Percentiles rank a stretch among this genome's conserved stretches.
These are phyloP conservation scores for Peromyscus aztecus DNA, from an alignment of 2,797 vertebrate species.

Conservation along the genomic window DNA sequence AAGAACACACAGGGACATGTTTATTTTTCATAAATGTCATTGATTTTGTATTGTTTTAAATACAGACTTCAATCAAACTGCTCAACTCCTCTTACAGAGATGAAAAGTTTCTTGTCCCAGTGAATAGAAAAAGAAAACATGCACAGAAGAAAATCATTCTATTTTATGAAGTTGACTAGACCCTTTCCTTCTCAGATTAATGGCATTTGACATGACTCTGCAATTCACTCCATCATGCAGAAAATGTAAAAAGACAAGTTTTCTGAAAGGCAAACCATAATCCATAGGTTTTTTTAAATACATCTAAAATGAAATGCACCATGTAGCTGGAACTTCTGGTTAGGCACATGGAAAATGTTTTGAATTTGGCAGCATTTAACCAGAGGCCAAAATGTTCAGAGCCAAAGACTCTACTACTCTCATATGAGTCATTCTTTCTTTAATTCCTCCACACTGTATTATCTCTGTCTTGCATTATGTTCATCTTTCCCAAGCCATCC, in stretches of 20 bases:
- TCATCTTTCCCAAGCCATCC: conserved; percentile 23
- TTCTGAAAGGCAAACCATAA: conserved; percentile 76
- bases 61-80: background rate
- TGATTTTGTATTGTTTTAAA: conserved; percentile 12
- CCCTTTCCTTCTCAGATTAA: conserved; percentile 75
- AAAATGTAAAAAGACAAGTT: conserved; percentile 83
- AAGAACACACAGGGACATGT: background rate
- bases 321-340: conserved; percentile 26
- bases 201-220: conserved; percentile 79
- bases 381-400: conserved; percentile 26
- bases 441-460: conserved; percentile 1
- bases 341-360: conserved; percentile 47
- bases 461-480: background rate
- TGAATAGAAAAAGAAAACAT: conserved; percentile 44
- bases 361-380: conserved; percentile 58
- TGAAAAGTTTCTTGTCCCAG: background rate
- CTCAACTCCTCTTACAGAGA: conserved; percentile 6
- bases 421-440: background rate
- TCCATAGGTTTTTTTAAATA: conserved; percentile 68
- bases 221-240: conserved; percentile 81
- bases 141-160: conserved; percentile 65
- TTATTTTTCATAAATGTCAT: conserved; percentile 10
- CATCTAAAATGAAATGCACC: conserved; percentile 60
- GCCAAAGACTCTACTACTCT: background rate
- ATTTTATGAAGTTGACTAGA: conserved; percentile 78